Evolutionary conservation across 2,113 vertebrate genomes (phyloP).

Genomic region (Pogona vitticeps): DNA sequence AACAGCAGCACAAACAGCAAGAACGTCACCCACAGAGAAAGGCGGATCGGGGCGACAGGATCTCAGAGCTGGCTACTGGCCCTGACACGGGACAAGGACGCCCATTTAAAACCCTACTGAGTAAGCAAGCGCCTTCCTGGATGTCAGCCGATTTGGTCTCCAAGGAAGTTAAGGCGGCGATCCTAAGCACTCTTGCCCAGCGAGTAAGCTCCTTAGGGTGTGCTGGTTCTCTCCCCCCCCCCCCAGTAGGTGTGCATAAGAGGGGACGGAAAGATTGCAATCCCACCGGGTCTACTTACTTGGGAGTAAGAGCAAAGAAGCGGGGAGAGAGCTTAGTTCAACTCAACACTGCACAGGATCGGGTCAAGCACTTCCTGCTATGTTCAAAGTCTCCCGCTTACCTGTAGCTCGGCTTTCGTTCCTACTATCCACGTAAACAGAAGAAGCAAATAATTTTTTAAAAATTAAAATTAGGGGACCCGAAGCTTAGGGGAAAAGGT

Average conservation of each 20-base stretch:
- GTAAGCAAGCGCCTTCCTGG: not conserved
- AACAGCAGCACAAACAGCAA: not conserved
- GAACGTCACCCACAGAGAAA: constrained; percentile 36
- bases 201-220: not conserved
- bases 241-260: not conserved
- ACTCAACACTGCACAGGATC: too few relatives aligned
- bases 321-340: too few relatives aligned
- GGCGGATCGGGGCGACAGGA: not conserved
- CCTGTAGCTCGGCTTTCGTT: not conserved
- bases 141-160: not conserved
- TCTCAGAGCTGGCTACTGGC: too few relatives aligned
- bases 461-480: too few relatives aligned
- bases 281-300: not conserved
- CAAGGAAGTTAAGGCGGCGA: not conserved
- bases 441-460: too few relatives aligned
- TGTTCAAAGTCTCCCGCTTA: too few relatives aligned
- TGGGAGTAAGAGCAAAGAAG: too few relatives aligned
- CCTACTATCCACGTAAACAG: too few relatives aligned
- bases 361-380: not conserved
- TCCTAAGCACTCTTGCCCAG: not conserved
- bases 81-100: not conserved
- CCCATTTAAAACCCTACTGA: not conserved
- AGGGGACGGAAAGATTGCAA: not conserved
- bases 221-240: too few relatives aligned
- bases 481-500: not conserved